Conservation (phyloP, 1,140 invertebrate genomes). For the Tetramorium parvispinum region DNA sequence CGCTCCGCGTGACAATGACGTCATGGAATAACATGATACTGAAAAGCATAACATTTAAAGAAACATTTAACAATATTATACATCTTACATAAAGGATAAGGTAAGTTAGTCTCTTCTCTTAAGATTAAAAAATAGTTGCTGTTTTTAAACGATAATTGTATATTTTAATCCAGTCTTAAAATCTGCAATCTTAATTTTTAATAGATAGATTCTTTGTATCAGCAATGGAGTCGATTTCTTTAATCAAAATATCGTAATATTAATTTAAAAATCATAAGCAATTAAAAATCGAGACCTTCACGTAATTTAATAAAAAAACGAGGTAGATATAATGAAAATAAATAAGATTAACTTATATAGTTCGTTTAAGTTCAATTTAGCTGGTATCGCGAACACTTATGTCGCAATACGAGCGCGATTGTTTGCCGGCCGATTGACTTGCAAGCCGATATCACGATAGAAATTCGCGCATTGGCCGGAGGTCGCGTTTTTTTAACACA, state of each 20-base stretch:
- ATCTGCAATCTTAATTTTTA: constrained; percentile 25
- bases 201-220: neutral
- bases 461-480: constrained; percentile 11
- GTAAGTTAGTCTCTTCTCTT: neutral
- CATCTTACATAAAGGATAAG: neutral
- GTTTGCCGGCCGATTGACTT: neutral
- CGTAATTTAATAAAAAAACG: neutral
- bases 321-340: neutral
- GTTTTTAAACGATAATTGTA: neutral
- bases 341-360: neutral
- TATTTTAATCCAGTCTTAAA: neutral
- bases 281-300: neutral
- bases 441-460: neutral
- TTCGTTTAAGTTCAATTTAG: neutral
- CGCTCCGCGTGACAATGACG: neutral
- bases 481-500: constrained; percentile 81
- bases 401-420: neutral
- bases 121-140: neutral
- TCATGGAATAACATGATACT: neutral
- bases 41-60: neutral
- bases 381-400: neutral
- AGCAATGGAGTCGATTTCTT: neutral
- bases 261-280: neutral
- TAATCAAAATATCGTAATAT: neutral
- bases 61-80: neutral